phyloP scores from a whole-genome alignment of 1,140 invertebrate species.

The Brachionus asplanchnoidis region DNA sequence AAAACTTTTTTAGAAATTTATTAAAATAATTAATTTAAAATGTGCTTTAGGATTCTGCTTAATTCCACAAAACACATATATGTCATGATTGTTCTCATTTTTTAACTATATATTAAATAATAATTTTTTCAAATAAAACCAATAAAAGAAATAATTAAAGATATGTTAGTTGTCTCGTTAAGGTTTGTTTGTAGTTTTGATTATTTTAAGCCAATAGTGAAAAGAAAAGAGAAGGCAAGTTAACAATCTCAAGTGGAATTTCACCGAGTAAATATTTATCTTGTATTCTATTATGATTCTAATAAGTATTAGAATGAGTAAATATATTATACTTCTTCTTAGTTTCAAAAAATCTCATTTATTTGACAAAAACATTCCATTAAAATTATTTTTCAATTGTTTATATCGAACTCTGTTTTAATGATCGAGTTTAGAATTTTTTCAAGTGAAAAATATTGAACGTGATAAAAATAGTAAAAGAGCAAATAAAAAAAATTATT shows the following conservation, averaged over 20 bases:
- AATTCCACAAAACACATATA: background rate
- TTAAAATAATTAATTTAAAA: too few relatives aligned
- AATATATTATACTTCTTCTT: background rate
- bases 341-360: background rate
- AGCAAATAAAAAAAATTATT: too few relatives aligned
- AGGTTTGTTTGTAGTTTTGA: slow-evolving; percentile 1
- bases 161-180: background rate
- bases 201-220: background rate
- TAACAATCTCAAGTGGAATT: slow-evolving; percentile 4
- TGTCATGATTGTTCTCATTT: background rate
- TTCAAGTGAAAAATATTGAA: background rate
- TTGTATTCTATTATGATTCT: background rate
- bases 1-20: too few relatives aligned
- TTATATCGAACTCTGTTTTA: background rate
- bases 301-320: background rate
- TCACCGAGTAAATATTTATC: background rate
- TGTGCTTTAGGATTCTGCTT: background rate
- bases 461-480: background rate
- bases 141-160: background rate
- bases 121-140: background rate
- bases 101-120: background rate
- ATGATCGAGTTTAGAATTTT: background rate
- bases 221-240: background rate
- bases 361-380: background rate
- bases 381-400: background rate